phyloP scores from a whole-genome alignment of 2,797 vertebrate genomes.

The Rhinoraja longicauda region DNA sequence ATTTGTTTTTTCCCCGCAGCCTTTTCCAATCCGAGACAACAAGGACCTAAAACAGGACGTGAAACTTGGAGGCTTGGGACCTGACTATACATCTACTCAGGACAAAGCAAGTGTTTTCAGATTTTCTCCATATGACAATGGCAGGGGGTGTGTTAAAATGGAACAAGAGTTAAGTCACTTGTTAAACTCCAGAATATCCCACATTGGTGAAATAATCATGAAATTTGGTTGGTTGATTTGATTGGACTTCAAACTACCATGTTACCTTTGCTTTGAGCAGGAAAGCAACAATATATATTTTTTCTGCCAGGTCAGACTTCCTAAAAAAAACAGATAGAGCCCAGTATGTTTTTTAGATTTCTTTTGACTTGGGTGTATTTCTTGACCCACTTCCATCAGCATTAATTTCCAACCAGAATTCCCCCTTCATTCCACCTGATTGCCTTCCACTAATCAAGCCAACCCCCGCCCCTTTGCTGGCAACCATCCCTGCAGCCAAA shows the following conservation, averaged over 20 bases:
- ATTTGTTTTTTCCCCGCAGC: constrained; percentile 43
- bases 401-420: not conserved
- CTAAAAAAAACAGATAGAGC: not conserved
- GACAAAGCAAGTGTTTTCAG: constrained; percentile 64
- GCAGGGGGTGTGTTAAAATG: not conserved
- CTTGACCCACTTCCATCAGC: not conserved
- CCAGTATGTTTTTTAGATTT: not conserved
- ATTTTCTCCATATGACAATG: not conserved
- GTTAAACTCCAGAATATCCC: not conserved
- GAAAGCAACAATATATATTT: not conserved
- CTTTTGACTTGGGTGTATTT: not conserved
- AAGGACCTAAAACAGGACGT: constrained; percentile 56
- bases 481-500: not conserved
- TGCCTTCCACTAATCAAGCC: not conserved
- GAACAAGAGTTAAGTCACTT: not conserved
- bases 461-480: not conserved
- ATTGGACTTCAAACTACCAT: not conserved
- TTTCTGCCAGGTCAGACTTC: not conserved
- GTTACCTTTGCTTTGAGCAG: not conserved
- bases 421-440: not conserved
- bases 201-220: not conserved
- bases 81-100: constrained; percentile 62
- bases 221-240: not conserved
- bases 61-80: constrained; percentile 74
- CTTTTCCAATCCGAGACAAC: constrained; percentile 62